Conservation (phyloP, 2,888 invertebrate genomes). For the Monochamus alternatus region DNA sequence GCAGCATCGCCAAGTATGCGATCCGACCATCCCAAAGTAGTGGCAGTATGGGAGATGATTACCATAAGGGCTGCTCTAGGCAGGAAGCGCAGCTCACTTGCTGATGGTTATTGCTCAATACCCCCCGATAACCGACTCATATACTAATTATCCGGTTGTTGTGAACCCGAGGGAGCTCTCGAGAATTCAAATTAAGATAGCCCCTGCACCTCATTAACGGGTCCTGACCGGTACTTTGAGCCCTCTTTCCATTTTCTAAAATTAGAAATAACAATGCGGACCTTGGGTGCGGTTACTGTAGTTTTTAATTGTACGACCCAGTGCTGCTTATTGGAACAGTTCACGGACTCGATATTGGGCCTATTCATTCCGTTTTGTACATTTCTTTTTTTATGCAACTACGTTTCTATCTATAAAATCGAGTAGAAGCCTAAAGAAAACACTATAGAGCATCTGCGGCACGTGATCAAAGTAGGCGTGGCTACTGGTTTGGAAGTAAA, state of each 20-base stretch:
- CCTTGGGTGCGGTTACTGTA: too few relatives aligned
- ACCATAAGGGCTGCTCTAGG: slow-evolving; percentile 45
- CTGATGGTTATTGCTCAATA: slow-evolving; percentile 41
- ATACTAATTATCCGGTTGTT: slow-evolving; percentile 47
- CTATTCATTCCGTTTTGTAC: background rate
- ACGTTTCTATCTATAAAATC: too few relatives aligned
- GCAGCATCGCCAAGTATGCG: slow-evolving; percentile 44
- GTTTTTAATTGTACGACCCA: background rate
- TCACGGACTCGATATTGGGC: background rate
- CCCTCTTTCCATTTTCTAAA: slow-evolving; percentile 2
- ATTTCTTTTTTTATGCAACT: background rate
- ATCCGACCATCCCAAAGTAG: slow-evolving; percentile 53
- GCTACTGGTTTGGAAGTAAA: too few relatives aligned
- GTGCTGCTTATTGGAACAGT: background rate
- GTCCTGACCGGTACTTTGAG: slow-evolving; percentile 20
- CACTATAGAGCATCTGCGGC: background rate
- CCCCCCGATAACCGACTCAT: slow-evolving; percentile 43
- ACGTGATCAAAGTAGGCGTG: background rate
- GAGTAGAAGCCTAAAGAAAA: too few relatives aligned
- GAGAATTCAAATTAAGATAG: slow-evolving; percentile 41
- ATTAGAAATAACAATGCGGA: background rate
- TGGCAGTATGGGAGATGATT: slow-evolving; percentile 53
- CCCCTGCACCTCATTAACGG: slow-evolving; percentile 33
- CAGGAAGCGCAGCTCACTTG: slow-evolving; percentile 36
- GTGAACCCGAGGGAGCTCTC: slow-evolving; percentile 18